Conservation (phyloP, 2,797 vertebrate species). For the Lutjanus argentimaculatus region DNA sequence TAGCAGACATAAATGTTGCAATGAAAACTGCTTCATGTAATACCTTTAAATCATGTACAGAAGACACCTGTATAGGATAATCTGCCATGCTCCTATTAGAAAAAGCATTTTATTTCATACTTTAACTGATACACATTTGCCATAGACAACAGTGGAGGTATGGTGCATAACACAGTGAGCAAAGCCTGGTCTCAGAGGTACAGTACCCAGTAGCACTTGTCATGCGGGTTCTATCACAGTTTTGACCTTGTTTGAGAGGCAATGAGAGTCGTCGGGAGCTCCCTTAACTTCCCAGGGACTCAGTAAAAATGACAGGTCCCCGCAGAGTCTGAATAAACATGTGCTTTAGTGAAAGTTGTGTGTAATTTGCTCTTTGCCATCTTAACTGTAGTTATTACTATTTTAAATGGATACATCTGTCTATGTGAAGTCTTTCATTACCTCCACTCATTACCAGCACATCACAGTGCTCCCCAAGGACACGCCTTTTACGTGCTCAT, state of each 20-base stretch:
- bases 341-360: conserved; percentile 85
- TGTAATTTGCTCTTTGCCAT: conserved; percentile 89
- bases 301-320: conserved; percentile 82
- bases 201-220: conserved; percentile 68
- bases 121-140: conserved; percentile 23
- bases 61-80: neutral
- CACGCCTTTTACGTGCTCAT: conserved; percentile 87
- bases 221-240: conserved; percentile 75
- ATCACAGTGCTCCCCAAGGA: conserved; percentile 86
- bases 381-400: conserved; percentile 90
- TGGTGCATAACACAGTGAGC: conserved; percentile 19
- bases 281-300: conserved; percentile 75
- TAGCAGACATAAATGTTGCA: too few species aligned
- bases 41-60: conserved; percentile 29
- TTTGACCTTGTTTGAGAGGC: conserved; percentile 85
- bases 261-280: conserved; percentile 75
- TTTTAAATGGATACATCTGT: conserved; percentile 91
- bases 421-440: conserved; percentile 90
- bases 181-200: conserved; percentile 67
- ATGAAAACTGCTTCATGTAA: too few species aligned
- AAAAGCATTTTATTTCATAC: conserved; percentile 9
- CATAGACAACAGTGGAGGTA: conserved; percentile 39
- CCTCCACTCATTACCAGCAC: conserved; percentile 88
- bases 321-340: conserved; percentile 82
- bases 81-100: neutral